Conservation (phyloP, 2,888 invertebrate species). For the Lochmaea capreae region DNA sequence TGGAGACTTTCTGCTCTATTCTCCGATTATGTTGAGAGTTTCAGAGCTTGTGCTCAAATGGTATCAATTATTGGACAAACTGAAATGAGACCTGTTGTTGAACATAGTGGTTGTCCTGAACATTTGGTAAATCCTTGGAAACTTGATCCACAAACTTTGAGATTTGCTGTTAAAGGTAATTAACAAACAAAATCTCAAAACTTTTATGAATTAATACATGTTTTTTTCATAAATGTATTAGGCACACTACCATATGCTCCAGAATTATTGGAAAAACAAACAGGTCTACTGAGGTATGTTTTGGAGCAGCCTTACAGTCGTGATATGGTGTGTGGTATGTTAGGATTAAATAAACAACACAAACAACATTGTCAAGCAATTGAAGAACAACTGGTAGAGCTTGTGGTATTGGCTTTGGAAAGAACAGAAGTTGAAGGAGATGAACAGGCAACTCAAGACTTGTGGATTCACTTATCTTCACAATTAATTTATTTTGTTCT, state of each 20-base stretch:
- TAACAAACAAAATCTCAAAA: background rate
- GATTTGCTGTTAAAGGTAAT: conserved; percentile 73
- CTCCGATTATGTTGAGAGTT: conserved; percentile 91
- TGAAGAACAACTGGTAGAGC: conserved; percentile 92
- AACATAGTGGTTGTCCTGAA: conserved; percentile 91
- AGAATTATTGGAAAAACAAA: conserved; percentile 89
- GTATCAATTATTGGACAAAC: conserved; percentile 92
- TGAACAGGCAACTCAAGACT: conserved; percentile 78
- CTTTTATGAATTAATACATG: background rate
- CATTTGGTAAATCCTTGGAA: conserved; percentile 94
- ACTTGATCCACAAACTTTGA: conserved; percentile 83
- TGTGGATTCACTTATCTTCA: conserved; percentile 94
- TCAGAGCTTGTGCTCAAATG: conserved; percentile 95
- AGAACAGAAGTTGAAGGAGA: conserved; percentile 78
- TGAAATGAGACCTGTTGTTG: conserved; percentile 93
- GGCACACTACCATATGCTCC: conserved; percentile 89
- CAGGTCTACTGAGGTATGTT: conserved; percentile 87
- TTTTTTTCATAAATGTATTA: conserved; percentile 21
- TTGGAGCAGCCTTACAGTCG: conserved; percentile 94
- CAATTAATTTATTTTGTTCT: conserved; percentile 95
- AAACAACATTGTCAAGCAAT: conserved; percentile 79
- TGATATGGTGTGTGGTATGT: conserved; percentile 96
- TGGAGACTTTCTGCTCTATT: conserved; percentile 92
- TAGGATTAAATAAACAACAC: conserved; percentile 92
- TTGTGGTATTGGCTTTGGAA: conserved; percentile 93